Evolutionary conservation across 2,113 vertebrate species (phyloP).

Genomic region (Suricata suricatta): DNA sequence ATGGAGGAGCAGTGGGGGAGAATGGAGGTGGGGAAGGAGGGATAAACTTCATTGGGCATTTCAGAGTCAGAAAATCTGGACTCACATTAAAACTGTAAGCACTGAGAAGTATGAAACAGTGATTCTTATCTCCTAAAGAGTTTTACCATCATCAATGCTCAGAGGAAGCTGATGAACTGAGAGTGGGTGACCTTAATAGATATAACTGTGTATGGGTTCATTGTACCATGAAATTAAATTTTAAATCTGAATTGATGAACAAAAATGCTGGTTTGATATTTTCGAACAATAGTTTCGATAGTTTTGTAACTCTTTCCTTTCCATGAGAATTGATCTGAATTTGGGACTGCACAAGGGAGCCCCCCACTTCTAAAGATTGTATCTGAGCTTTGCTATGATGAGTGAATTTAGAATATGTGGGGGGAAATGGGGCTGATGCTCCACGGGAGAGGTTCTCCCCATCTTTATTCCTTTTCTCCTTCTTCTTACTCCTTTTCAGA

Average conservation of each 20-base stretch:
- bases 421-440: not conserved
- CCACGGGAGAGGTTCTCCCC: not conserved
- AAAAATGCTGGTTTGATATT: slow-evolving; percentile 83
- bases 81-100: slow-evolving; percentile 66
- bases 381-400: not conserved
- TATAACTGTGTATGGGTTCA: slow-evolving; percentile 84
- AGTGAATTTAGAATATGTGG: not conserved
- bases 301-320: slow-evolving; percentile 82
- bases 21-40: not conserved
- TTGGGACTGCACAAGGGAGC: not conserved
- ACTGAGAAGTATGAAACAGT: slow-evolving; percentile 69
- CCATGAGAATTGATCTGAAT: slow-evolving; percentile 62
- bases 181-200: slow-evolving; percentile 87
- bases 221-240: slow-evolving; percentile 89
- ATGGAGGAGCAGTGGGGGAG: not conserved
- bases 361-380: not conserved
- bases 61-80: slow-evolving; percentile 30
- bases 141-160: slow-evolving; percentile 81
- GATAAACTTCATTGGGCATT: slow-evolving; percentile 41
- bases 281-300: slow-evolving; percentile 77
- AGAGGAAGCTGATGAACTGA: slow-evolving; percentile 73
- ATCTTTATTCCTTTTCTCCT: not conserved
- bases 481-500: not conserved
- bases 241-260: slow-evolving; percentile 89
- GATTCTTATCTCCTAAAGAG: slow-evolving; percentile 83